Base-by-base conservation (phyloP, 2,113 vertebrate genomes). In the Mustela lutreola region DNA sequence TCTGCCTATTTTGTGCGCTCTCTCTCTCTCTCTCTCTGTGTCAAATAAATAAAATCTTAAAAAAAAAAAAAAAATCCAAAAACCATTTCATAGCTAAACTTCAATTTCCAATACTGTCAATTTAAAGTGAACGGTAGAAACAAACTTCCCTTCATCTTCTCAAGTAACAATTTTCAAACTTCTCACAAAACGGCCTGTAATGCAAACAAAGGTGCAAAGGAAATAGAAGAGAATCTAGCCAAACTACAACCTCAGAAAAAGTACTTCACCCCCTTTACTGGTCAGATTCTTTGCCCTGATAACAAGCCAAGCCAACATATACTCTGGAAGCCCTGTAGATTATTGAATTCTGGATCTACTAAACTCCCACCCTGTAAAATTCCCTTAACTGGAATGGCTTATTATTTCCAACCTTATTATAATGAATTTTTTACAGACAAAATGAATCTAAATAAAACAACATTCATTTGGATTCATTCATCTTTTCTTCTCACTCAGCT, bases 381-480 rank as follows among this genome's bases (percentile, higher is more conserved):
- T 70, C 45, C 63, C 28, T 84, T 94, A 95, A 75, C 48, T 97
- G n/a, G 63, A 53, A 92, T 78, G 21, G 45, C 28, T 83, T 89
- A 93, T 42, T 75, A 83, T 21, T 89, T 96, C 14, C 28, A 96
- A 96, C 10, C 62, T 96, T 73, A 93, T 42, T 96, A 87, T 9
- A 75, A 53, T 58, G 19, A 96, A 82, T 82, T 84, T 96, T 84
- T 89, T 53, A 88, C 82, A 89, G 62, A 94, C 53, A 95, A 97
- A 76, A 45, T 85, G 90, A 73, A 94, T 62, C 24, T 89, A 86
- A 92, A 81, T 86, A 60, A 58, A 95, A 97, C 4, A 96, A 79
- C 14, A 95, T 58, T 83, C 75, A 91, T 16, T 58, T 91, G 28
- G 45, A 93, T 75, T 79, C 79, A 42, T 87, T 89, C 81, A 76